These are phyloP conservation scores for Rhopalosiphum nymphaeae DNA, from an alignment of 2,888 invertebrate species.

Conservation along the genomic window DNA sequence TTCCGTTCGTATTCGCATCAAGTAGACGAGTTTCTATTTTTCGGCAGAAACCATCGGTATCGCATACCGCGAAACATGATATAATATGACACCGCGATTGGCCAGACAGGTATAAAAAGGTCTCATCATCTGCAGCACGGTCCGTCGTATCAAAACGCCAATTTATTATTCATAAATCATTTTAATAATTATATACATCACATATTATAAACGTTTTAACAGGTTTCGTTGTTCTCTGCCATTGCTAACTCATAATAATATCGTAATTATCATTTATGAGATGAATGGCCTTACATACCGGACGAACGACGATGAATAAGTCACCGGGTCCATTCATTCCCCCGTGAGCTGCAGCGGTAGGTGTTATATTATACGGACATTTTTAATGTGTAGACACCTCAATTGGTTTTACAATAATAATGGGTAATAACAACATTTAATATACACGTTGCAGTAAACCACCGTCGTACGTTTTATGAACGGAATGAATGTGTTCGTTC, in stretches of 20 bases:
- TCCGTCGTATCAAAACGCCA: background rate
- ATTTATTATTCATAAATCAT: conserved; percentile 33
- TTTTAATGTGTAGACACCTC: background rate
- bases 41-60: background rate
- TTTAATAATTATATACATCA: background rate
- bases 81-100: background rate
- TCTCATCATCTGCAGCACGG: background rate
- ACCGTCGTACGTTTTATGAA: background rate
- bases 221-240: conserved; percentile 26
- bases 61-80: background rate
- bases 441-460: background rate
- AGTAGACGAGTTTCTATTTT: background rate
- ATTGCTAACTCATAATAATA: background rate
- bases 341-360: background rate
- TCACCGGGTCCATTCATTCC: conserved; percentile 6
- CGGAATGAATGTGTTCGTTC: background rate
- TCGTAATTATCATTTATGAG: conserved; percentile 37
- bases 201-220: conserved; percentile 6
- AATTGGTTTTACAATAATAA: background rate
- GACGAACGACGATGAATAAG: background rate
- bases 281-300: background rate
- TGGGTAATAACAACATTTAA: background rate
- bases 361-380: background rate
- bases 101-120: background rate
- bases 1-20: background rate